Evolutionary conservation across 2,888 invertebrate genomes (phyloP).

Genomic region (Terebella lapidaria): DNA sequence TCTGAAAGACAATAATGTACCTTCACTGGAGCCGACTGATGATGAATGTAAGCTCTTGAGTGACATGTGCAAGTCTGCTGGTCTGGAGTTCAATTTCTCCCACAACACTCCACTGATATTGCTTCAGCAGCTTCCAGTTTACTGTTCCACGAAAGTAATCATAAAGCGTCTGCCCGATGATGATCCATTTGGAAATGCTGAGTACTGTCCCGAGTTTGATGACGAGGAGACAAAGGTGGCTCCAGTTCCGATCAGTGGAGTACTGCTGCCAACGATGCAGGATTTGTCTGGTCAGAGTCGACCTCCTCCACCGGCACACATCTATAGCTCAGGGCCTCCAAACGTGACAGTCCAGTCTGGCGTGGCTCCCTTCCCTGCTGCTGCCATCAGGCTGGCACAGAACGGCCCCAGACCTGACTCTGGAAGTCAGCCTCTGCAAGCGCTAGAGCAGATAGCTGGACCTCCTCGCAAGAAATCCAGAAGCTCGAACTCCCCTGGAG

Average conservation of each 20-base stretch:
- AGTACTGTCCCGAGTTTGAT: slow-evolving; percentile 24
- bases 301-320: background rate
- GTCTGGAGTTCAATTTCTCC: slow-evolving; percentile 40
- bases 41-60: slow-evolving; percentile 43
- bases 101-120: slow-evolving; percentile 38
- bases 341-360: background rate
- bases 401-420: background rate
- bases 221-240: background rate
- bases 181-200: slow-evolving; percentile 45
- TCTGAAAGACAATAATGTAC: slow-evolving; percentile 31
- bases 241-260: background rate
- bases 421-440: background rate
- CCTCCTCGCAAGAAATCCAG: background rate
- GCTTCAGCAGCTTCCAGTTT: slow-evolving; percentile 29
- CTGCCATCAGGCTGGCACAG: background rate
- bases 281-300: background rate
- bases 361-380: background rate
- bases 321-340: background rate
- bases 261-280: background rate
- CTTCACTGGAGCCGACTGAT: slow-evolving; percentile 31
- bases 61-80: slow-evolving; percentile 39
- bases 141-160: slow-evolving; percentile 30
- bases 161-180: slow-evolving; percentile 40
- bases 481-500: background rate
- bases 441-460: background rate